Evolutionary conservation across 2,888 invertebrate species (phyloP), one percentile per base, ranked within the genome.

Genomic region (Noctua pronuba): DNA sequence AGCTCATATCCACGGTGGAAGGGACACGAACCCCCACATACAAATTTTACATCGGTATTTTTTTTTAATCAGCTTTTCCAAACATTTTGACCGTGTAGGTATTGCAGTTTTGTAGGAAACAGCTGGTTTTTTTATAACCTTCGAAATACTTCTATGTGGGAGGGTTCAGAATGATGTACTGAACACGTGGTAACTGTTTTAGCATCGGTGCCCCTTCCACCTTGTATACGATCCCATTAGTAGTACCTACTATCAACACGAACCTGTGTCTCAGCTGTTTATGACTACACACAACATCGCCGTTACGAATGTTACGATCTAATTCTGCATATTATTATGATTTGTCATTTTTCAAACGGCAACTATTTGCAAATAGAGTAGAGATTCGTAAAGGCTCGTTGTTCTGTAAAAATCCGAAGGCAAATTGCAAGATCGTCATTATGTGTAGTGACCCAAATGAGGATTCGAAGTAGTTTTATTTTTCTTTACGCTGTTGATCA

Each of bases 291-390:
- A 52, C 38, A 31, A 72, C 46, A 58, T 65, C 35, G 28, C 44
- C 46, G 38, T 60, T 69, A 84, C 24, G 46, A 65, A 65, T 41
- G 65, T 41, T 41, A 65, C n/a, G 41, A 65, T 41, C n/a, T 41
- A 41, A n/a, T 41, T n/a, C 24, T 64, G 24, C 24, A 38, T 64
- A 64, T 13, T n/a, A 38, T 38, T n/a, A 38, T 41, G 11, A 11
- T 21, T 21, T 31, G 60, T 10, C 35, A 35, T 62, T 35, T 35
- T 35, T 10, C 35, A 38, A n/a, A 41, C 2, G n/a, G 3, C 13
- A 46, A 46, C 35, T 35, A 35, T 35, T 35, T 35, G 35, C 35
- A 35, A 35, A 35, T 3, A 35, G 35, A 35, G 4, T 35, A 35
- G 38, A 38, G 38, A 38, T 64, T 38, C n/a, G 64, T 24, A 41